Conservation (phyloP, 2,888 invertebrate species). For the Cosmopolites sordidus region DNA sequence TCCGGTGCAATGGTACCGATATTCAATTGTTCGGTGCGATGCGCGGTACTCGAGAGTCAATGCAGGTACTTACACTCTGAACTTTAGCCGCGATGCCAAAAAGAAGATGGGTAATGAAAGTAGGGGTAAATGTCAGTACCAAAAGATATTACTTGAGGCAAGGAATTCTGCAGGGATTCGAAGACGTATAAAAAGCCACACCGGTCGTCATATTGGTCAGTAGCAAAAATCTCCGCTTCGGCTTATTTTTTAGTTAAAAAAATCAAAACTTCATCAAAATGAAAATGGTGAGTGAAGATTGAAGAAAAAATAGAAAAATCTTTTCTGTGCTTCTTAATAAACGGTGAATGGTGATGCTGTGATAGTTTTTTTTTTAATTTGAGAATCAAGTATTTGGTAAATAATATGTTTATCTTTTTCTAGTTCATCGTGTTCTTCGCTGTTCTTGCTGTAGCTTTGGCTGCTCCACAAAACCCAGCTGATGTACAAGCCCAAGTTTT, state of each 20-base stretch:
- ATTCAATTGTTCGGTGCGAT: no score
- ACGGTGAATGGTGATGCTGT: not conserved
- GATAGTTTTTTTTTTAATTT: constrained; percentile 1
- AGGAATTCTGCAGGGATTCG: constrained; percentile 11
- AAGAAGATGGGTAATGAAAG: constrained; percentile 33
- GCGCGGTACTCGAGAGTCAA: not conserved
- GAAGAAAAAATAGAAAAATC: no score
- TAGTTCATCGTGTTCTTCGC: constrained; percentile 35
- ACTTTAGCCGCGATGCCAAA: constrained; percentile 35
- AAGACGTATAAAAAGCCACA: constrained; percentile 23
- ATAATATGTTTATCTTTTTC: constrained; percentile 15
- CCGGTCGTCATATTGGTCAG: constrained; percentile 14
- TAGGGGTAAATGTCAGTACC: constrained; percentile 38
- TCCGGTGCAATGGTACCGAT: no score
- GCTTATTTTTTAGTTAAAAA: constrained; percentile 20
- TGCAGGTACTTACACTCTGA: constrained; percentile 20
- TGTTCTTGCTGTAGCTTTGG: constrained; percentile 36
- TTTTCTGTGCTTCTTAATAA: no score
- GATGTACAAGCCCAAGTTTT: constrained; percentile 36
- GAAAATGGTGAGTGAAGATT: constrained; percentile 32
- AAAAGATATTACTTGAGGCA: constrained; percentile 11
- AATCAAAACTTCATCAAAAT: constrained; percentile 26
- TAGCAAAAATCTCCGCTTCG: constrained; percentile 7
- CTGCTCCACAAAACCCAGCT: constrained; percentile 35
- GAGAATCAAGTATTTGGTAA: no score